phyloP scores from a whole-genome alignment of 2,888 invertebrate species.

The Thecocarcelia acutangulata region DNA sequence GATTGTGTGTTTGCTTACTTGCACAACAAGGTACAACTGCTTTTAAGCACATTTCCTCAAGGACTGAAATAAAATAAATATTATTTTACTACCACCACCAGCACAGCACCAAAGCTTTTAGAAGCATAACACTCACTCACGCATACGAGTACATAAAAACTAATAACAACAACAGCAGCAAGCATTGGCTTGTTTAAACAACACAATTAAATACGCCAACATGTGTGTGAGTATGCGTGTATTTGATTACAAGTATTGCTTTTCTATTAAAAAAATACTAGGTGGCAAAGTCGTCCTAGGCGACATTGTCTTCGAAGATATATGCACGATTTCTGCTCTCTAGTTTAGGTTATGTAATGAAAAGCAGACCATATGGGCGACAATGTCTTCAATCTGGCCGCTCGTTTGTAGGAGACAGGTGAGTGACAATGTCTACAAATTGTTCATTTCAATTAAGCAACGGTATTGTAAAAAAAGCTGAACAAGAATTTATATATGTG shows the following conservation, averaged over 20 bases:
- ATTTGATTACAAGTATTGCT: slow-evolving; percentile 4
- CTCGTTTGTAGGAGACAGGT: too few species aligned
- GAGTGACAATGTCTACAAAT: too few species aligned
- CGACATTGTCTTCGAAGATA: too few species aligned
- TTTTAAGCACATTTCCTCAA: slow-evolving; percentile 69
- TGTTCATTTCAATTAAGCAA: too few species aligned
- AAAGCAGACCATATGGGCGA: too few species aligned
- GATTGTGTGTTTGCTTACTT: neutral
- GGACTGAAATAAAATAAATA: slow-evolving; percentile 69
- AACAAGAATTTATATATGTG: too few species aligned
- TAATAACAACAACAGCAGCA: slow-evolving; percentile 47
- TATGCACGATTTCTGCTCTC: slow-evolving; percentile 38
- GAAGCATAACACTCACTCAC: slow-evolving; percentile 29
- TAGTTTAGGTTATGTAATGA: too few species aligned
- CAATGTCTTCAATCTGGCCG: too few species aligned
- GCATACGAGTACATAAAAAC: slow-evolving; percentile 11
- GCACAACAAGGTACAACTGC: slow-evolving; percentile 58
- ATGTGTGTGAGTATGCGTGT: slow-evolving; percentile 5
- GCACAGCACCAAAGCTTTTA: slow-evolving; percentile 35
- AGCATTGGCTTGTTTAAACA: slow-evolving; percentile 11
- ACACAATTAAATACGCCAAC: slow-evolving; percentile 6
- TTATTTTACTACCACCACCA: slow-evolving; percentile 61
- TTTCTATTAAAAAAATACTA: neutral
- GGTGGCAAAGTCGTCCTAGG: neutral
- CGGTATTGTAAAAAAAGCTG: too few species aligned